Evolutionary conservation across 2,888 invertebrate genomes (phyloP), one percentile per base, ranked within the genome.

Genomic region (Meta bourneti): DNA sequence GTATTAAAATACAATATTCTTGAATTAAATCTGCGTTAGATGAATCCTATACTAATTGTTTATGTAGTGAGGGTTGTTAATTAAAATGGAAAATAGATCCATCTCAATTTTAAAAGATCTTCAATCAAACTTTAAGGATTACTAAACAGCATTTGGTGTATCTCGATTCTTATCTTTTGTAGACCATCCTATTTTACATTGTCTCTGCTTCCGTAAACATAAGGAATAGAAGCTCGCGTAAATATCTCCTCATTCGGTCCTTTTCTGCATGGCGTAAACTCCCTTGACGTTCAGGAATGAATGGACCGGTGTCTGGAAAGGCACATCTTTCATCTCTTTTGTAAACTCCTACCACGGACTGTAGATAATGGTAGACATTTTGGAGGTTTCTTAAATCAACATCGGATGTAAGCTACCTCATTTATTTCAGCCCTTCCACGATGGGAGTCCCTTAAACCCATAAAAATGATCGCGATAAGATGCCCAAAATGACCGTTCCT

Each of bases 261-360:
- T 19, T 85, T 85, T 77, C 77, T 85, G 85, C 69, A 34, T 71
- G 49, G 6, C 70, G 52, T 13, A 48, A 13, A 34, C n/a, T n/a
- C 72, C 51, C 7, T n/a, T n/a, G 52, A 52, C 16, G 51, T 78
- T 78, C 52, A 8, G 51, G 13, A 75, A 84, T 34, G 48, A 84
- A 74, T 75, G 78, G 19, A 19, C 9, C 0, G 34, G 54, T 7
- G n/a, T 20, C 74, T 0, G 19, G 52, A 79, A 70, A 71, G 13
- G 79, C 70, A 71, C 87, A 79, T 72, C 78, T 52, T 87, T 87
- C 79, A 78, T 87, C 71, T 70, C 78, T 87, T 87, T 71, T n/a
- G 71, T 87, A 71, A 87, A 87, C 79, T 51, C n/a, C 51, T 71
- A 13, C 20, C 78, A 7, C 19, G 7, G 70, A 52, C 79, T 52